Conservation (phyloP, 2,888 invertebrate genomes). For the Sympetrum striolatum region DNA sequence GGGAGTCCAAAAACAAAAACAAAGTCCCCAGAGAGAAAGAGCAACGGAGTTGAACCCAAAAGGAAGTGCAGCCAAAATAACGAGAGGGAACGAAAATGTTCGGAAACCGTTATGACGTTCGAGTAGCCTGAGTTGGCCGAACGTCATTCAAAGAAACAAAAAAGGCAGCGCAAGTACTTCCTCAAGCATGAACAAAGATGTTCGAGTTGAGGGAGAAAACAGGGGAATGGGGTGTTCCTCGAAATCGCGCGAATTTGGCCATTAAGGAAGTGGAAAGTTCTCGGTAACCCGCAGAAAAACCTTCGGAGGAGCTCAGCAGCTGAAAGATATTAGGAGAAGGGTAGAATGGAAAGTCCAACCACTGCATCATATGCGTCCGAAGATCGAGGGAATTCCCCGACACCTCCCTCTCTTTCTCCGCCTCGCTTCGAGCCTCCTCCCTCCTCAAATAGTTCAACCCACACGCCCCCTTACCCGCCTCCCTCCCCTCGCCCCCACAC, state of each 20-base stretch:
- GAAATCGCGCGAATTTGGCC: background rate
- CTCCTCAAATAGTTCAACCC: background rate
- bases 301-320: background rate
- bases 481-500: background rate
- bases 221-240: background rate
- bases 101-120: background rate
- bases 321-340: background rate
- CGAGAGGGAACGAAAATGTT: background rate
- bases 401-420: background rate
- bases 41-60: background rate
- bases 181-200: background rate
- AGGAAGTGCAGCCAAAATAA: background rate
- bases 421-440: background rate
- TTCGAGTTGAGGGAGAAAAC: background rate
- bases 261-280: background rate
- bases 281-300: background rate
- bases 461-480: background rate
- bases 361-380: conserved; percentile 7
- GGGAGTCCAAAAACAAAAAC: background rate
- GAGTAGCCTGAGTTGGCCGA: background rate
- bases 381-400: conserved; percentile 15
- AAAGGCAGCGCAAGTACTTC: background rate
- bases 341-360: conserved; percentile 24
- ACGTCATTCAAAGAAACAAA: background rate
- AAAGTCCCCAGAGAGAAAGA: background rate